Evolutionary conservation across 2,888 invertebrate genomes (phyloP).

Genomic region (Cybosia mesomella): DNA sequence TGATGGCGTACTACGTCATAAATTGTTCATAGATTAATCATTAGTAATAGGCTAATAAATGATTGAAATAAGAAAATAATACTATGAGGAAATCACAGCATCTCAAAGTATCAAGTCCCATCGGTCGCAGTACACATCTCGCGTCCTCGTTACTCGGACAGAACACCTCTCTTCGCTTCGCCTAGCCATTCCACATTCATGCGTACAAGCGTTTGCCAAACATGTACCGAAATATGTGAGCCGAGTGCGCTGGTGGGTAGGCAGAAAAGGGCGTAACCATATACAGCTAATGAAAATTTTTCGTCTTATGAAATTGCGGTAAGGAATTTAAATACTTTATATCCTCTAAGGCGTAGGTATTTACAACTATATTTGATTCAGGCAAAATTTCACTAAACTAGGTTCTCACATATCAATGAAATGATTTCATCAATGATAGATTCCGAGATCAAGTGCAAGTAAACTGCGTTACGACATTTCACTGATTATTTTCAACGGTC

Average conservation of each 20-base stretch:
- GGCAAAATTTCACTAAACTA: neutral
- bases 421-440: no score
- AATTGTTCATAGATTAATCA: no score
- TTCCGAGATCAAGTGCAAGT: no score
- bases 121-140: constrained; percentile 61
- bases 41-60: no score
- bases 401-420: neutral
- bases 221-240: constrained; percentile 37
- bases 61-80: neutral
- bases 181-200: constrained; percentile 72
- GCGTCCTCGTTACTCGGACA: constrained; percentile 82
- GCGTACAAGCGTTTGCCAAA: constrained; percentile 54
- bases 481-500: no score
- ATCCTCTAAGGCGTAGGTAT: neutral
- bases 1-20: no score
- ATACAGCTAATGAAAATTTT: neutral
- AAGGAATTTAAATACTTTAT: neutral
- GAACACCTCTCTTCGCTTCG: constrained; percentile 74
- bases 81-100: constrained; percentile 10
- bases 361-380: neutral
- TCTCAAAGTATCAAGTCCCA: constrained; percentile 63
- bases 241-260: constrained; percentile 15
- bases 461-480: no score
- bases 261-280: constrained; percentile 6
- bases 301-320: neutral